A percentile compares a stretch with the other conserved stretches of the same genome.
Conservation (phyloP, 2,113 vertebrate genomes). For the Petrocephalus microphthalmus region DNA sequence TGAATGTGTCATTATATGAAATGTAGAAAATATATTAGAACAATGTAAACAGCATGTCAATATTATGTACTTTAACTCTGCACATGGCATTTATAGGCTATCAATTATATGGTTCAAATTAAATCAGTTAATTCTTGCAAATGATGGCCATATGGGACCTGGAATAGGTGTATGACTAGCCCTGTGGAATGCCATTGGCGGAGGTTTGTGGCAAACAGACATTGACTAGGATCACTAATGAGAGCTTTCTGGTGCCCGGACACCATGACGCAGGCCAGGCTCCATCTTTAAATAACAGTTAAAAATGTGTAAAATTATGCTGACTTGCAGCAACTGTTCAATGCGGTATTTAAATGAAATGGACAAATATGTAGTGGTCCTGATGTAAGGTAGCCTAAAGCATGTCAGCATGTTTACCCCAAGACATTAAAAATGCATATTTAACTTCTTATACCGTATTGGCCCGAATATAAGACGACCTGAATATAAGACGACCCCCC, state of each 20-base stretch:
- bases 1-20: not conserved
- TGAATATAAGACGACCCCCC: too few relatives aligned
- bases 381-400: not conserved
- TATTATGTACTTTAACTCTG: not conserved
- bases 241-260: not conserved
- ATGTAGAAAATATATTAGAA: not conserved
- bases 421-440: not conserved
- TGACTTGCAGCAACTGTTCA: not conserved
- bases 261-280: not conserved
- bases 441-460: not conserved
- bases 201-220: not conserved
- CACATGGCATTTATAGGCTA: not conserved
- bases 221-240: not conserved
- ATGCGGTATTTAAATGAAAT: not conserved
- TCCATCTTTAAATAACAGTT: not conserved
- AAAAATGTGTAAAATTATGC: not conserved
- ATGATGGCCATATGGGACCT: not conserved
- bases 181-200: not conserved
- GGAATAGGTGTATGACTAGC: not conserved
- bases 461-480: too few relatives aligned
- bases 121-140: not conserved
- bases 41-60: not conserved
- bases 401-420: not conserved
- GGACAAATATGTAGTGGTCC: not conserved
- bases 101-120: not conserved